Evolutionary conservation across 2,888 invertebrate species (phyloP), one percentile per base, ranked within the genome.

Genomic region (Cheilosia urbana): DNA sequence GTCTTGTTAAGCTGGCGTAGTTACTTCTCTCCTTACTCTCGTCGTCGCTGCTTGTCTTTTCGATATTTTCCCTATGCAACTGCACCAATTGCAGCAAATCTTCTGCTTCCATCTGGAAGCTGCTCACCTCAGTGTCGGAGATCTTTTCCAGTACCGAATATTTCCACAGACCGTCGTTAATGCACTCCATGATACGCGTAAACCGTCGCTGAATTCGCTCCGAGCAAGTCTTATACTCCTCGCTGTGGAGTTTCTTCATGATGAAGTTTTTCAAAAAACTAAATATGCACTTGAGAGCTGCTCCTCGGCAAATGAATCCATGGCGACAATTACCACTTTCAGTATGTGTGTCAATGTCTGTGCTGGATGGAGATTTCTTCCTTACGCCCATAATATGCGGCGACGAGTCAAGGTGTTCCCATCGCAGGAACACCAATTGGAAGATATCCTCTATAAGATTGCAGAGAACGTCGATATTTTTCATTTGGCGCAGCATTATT

Each of bases 101-200:
- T 11, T 92, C 90, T 0, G 89, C 82, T 47, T 91, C 91, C n/a
- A 91, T 83, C 4, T 81, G n/a, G 11, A 77, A 78, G 58, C 40
- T 17, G 9, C 88, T 87, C 4, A 71, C 81, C 15, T 88, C 87
- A 4, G 88, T 88, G 0, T 78, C 84, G 19, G 88, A 37, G 6
- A 91, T 90, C 79, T 91, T 92, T 34, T 90, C 89, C 13, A 92
- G 80, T 4, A 92, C 89, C 0, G 90, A 89, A 58, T 90, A 89
- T 77, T 92, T 91, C 92, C 92, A 92, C 0, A 91, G 72, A 0
- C 91, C 89, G 82, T 92, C 91, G 13, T 88, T 89, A 15, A 92
- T 90, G 15, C 89, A 89, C 24, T 91, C 91, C 13, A 90, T 88
- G 17, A 91, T 87, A 0, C 89, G 88, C 24, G 89, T 90, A 57